Base-by-base conservation (phyloP, 2,113 vertebrate genomes). In the Rutilus rutilus region DNA sequence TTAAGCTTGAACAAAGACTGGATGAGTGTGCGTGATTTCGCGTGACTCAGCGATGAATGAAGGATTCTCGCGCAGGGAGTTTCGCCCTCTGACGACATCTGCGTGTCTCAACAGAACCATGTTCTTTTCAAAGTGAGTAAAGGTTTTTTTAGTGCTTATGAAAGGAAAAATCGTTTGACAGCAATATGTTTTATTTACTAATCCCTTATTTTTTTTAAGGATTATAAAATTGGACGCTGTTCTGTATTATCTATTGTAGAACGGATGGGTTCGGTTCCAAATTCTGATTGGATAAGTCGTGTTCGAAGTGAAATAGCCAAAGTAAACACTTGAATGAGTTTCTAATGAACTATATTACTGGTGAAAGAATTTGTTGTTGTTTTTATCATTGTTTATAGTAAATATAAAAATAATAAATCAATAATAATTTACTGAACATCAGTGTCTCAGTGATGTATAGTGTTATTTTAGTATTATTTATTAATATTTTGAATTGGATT, bases 1-100 rank as follows among this genome's bases (percentile, higher is more conserved):
- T 84, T 39, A 75, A 82, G 25, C 23, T 0, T 21, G 54, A 17
- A 79, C 5, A 75, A 77, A 39, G 78, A 73, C 75, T 25, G 77
- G 39, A 67, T 59, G 77, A 65, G 25, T 67, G 76, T 69, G 77
- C 25, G 59, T 25, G 81, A 57, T 21, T 42, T 39, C 19, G 79
- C 19, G 79, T 65, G 57, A 47, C 60, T 27, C 25, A 33, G 21
- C 17, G 67, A 87, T 71, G 81, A 69, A 14, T 78, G 65, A 64
- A 87, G 92, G 94, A 94, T 59, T 90, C 93, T 52, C 89, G 88
- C 82, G 91, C 91, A 59, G 89, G 89, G 54, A 90, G 90, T 21
- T 89, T 76, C 86, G 7, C 19, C 69, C 27, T n/a, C 30, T 82
- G 59, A 78, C 47, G 71, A 47, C 39, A 47, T 25, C 87, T 59